These are phyloP conservation scores for Tetraodon nigroviridis DNA, from an alignment of 2,113 vertebrate genomes.

Conservation along the genomic window DNA sequence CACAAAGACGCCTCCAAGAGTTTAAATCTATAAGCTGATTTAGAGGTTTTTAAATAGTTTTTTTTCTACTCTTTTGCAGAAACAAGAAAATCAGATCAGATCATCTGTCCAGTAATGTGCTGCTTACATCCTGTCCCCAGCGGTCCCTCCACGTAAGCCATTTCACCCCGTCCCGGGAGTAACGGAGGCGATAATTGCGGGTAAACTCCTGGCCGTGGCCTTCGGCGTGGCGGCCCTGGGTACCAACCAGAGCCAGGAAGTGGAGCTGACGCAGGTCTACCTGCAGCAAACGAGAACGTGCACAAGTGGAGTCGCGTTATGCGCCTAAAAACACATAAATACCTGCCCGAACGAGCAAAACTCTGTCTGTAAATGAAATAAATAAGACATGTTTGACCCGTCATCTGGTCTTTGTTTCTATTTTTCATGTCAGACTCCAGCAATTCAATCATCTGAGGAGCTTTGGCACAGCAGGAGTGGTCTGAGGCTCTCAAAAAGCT, in stretches of 20 bases:
- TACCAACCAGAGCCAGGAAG: conserved; percentile 87
- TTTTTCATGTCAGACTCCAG: no score
- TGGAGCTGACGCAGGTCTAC: conserved; percentile 82
- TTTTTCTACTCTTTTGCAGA: neutral
- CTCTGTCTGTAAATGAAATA: no score
- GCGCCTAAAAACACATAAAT: no score
- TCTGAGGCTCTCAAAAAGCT: neutral
- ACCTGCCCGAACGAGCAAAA: no score
- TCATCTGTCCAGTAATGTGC: neutral
- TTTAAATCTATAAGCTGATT: no score
- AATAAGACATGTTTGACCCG: no score
- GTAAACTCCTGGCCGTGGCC: conserved; percentile 92
- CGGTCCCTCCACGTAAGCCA: conserved; percentile 90
- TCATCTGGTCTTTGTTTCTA: neutral
- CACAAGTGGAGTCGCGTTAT: neutral
- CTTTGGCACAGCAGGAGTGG: neutral
- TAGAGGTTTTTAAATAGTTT: no score
- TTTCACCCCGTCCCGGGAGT: conserved; percentile 83
- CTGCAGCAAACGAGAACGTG: conserved; percentile 28
- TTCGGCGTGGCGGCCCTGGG: conserved; percentile 87
- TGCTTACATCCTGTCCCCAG: conserved; percentile 81
- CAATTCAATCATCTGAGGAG: neutral
- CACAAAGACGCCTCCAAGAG: no score
- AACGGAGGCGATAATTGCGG: conserved; percentile 81
- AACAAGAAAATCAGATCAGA: neutral